phyloP scores from a whole-genome alignment of 2,888 invertebrate genomes.

The Arge pagana region DNA sequence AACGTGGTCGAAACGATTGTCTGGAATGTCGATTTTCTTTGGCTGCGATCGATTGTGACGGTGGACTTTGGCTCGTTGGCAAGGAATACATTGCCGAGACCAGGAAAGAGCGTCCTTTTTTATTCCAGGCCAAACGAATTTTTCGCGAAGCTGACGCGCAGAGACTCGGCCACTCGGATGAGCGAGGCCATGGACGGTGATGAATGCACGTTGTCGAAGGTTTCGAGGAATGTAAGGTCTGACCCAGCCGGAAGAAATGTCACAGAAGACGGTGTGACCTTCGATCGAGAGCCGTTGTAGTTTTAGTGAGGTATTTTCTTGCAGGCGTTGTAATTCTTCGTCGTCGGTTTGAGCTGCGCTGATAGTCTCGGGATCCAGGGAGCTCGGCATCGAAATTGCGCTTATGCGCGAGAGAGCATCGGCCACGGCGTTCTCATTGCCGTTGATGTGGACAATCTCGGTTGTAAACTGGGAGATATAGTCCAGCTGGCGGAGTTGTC shows the following conservation, averaged over 20 bases:
- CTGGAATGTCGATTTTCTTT: conserved; percentile 32
- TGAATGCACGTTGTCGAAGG: conserved; percentile 29
- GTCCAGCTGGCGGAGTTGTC: conserved; percentile 21
- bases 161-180: conserved; percentile 33
- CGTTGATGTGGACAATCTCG: conserved; percentile 20
- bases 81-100: conserved; percentile 41
- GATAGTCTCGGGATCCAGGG: conserved; percentile 1
- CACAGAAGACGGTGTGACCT: conserved; percentile 25
- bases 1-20: conserved; percentile 42
- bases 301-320: not conserved
- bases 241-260: conserved; percentile 20
- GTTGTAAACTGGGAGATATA: conserved; percentile 26
- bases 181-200: conserved; percentile 27
- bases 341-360: conserved; percentile 13
- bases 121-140: conserved; percentile 41
- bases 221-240: conserved; percentile 30
- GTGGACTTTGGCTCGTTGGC: conserved; percentile 43
- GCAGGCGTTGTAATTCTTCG: conserved; percentile 13
- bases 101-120: conserved; percentile 39
- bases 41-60: conserved; percentile 36
- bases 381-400: conserved; percentile 23
- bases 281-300: conserved; percentile 6
- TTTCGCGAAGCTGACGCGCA: conserved; percentile 31
- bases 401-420: conserved; percentile 27
- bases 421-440: conserved; percentile 27